Evolutionary conservation across 2,113 vertebrate genomes (phyloP).

Genomic region (Onychostruthus taczanowskii): DNA sequence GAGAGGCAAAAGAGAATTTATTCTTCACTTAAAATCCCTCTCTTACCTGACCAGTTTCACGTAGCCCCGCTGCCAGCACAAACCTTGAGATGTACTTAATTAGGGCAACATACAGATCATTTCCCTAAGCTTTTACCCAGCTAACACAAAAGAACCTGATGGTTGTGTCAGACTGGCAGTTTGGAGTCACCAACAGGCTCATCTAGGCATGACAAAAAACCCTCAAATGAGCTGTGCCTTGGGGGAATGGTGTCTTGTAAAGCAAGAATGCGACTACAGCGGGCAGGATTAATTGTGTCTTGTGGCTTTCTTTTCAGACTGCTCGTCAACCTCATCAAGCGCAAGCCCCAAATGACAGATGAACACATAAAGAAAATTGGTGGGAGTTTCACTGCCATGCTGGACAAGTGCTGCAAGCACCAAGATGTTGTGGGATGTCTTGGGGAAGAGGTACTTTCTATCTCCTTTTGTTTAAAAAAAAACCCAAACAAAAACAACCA

Average conservation of each 20-base stretch:
- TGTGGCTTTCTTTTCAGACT: conserved; percentile 40
- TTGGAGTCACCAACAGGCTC: not conserved
- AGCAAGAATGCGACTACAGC: not conserved
- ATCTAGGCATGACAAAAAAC: not conserved
- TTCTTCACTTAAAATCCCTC: not conserved
- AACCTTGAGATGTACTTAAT: not conserved
- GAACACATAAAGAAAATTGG: not conserved
- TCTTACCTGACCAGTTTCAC: not conserved
- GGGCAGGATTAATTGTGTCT: not conserved
- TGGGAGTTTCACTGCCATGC: not conserved
- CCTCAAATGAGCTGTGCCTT: not conserved
- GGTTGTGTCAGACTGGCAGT: not conserved
- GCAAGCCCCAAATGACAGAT: conserved; percentile 11
- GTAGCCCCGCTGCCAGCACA: not conserved
- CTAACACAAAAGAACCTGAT: not conserved
- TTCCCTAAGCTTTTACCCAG: not conserved
- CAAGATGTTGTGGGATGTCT: not conserved
- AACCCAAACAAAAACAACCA: not conserved
- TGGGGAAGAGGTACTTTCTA: conserved; percentile 49
- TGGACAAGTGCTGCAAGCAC: conserved; percentile 43
- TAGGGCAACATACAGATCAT: not conserved
- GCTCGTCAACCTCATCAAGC: conserved; percentile 60
- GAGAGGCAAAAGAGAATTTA: not conserved
- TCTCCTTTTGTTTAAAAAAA: not conserved
- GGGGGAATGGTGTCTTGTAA: not conserved